phyloP scores from a whole-genome alignment of 2,113 vertebrate genomes.

The Myrmecophaga tridactyla region DNA sequence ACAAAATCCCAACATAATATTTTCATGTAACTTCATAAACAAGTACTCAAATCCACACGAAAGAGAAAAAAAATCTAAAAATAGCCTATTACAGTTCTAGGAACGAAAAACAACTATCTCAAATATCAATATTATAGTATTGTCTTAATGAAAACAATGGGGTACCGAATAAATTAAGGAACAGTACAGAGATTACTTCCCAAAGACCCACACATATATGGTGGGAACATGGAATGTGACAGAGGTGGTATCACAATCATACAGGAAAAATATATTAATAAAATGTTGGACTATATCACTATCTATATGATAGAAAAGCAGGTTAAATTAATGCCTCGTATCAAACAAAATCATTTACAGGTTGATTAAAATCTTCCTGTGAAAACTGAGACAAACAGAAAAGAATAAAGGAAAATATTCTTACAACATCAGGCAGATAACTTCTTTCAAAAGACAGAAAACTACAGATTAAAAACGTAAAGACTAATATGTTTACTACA shows the following conservation, averaged over 20 bases:
- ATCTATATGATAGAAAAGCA: not conserved
- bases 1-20: not conserved
- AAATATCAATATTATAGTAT: not conserved
- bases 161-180: not conserved
- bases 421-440: not conserved
- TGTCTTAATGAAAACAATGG: not conserved
- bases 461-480: not conserved
- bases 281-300: not conserved
- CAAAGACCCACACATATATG: not conserved
- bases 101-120: not conserved
- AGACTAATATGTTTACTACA: not conserved
- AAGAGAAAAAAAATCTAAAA: not conserved
- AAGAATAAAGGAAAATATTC: not conserved
- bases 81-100: not conserved
- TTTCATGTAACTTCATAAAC: constrained; percentile 11
- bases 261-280: not conserved
- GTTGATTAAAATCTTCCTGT: not conserved
- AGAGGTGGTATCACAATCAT: not conserved
- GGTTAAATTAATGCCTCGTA: not conserved
- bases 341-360: not conserved
- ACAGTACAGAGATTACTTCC: not conserved
- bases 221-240: not conserved
- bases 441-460: not conserved
- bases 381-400: not conserved
- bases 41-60: not conserved